Percentiles rank a stretch among this genome's conserved stretches.
Evolutionary conservation across 2,797 vertebrate genomes (phyloP).

Genomic region (Dendrocincla tyrannina): DNA sequence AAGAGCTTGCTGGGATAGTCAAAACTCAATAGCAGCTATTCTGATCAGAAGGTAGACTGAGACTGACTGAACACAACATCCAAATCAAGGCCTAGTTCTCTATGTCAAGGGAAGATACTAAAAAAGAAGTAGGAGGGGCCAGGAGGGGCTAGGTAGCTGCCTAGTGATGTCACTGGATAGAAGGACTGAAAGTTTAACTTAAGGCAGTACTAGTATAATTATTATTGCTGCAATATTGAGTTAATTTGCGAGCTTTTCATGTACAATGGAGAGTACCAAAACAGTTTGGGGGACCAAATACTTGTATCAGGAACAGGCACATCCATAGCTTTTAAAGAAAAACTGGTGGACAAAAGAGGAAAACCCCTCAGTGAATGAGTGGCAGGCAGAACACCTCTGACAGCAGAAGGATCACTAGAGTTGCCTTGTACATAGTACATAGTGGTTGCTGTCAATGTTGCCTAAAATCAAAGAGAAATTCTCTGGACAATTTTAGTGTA

Average conservation of each 20-base stretch:
- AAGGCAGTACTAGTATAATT: not conserved
- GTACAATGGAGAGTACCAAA: not conserved
- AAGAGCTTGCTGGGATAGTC: not conserved
- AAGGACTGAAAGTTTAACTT: not conserved
- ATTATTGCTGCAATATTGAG: not conserved
- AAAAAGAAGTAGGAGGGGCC: not conserved
- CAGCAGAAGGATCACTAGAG: not conserved
- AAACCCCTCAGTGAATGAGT: not conserved
- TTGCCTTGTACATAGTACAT: not conserved
- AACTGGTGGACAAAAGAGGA: rapidly evolving
- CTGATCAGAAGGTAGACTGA: not conserved
- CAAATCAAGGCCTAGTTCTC: not conserved
- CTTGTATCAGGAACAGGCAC: not conserved
- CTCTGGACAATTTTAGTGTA: too few relatives aligned
- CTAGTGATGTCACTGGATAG: not conserved
- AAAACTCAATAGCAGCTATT: not conserved
- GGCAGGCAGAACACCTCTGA: not conserved
- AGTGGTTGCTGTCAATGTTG: not conserved
- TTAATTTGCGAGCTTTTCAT: not conserved
- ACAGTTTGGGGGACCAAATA: not conserved
- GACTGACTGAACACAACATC: not conserved
- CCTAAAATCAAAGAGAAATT: too few relatives aligned
- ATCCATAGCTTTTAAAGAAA: not conserved
- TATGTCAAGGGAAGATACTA: not conserved
- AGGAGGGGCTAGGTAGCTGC: too few relatives aligned